phyloP scores from a whole-genome alignment of 2,113 vertebrate species.

The Salminus brasiliensis region DNA sequence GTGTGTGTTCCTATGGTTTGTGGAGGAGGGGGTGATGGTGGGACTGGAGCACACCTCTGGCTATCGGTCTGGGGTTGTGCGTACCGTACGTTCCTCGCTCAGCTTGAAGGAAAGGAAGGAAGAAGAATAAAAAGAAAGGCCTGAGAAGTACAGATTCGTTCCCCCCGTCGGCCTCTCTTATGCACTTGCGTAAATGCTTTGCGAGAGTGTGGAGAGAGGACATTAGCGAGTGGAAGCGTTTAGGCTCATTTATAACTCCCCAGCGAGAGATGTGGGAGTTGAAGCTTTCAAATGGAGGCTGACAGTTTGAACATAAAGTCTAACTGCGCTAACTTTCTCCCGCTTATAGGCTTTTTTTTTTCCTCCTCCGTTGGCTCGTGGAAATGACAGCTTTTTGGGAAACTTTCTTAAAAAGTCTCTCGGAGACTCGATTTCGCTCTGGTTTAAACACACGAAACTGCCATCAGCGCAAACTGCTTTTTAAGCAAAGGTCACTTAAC shows the following conservation, averaged over 20 bases:
- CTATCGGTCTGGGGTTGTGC: background rate
- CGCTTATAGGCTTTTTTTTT: background rate
- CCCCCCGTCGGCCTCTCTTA: conserved; percentile 21
- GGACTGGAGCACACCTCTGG: too few relatives aligned
- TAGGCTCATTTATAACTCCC: conserved; percentile 28
- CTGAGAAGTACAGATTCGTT: background rate
- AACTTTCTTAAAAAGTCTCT: conserved; percentile 10
- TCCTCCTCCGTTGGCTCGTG: conserved; percentile 2
- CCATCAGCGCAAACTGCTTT: conserved; percentile 50
- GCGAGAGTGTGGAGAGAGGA: conserved; percentile 18
- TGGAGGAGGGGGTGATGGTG: too few relatives aligned
- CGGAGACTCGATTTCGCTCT: conserved; percentile 32
- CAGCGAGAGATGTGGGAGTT: conserved; percentile 15
- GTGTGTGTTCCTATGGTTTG: background rate
- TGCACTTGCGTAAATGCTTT: conserved; percentile 25
- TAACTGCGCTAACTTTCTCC: conserved; percentile 7
- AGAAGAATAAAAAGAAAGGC: background rate
- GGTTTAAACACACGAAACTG: conserved; percentile 52
- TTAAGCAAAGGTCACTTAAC: conserved; percentile 50
- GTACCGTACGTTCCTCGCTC: background rate
- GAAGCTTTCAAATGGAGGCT: conserved; percentile 32
- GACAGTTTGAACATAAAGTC: conserved; percentile 43
- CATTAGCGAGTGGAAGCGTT: conserved; percentile 12
- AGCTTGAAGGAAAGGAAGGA: background rate
- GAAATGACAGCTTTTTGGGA: conserved; percentile 2